These are phyloP conservation scores for Xestia xanthographa DNA, from an alignment of 2,888 invertebrate species.

Conservation along the genomic window DNA sequence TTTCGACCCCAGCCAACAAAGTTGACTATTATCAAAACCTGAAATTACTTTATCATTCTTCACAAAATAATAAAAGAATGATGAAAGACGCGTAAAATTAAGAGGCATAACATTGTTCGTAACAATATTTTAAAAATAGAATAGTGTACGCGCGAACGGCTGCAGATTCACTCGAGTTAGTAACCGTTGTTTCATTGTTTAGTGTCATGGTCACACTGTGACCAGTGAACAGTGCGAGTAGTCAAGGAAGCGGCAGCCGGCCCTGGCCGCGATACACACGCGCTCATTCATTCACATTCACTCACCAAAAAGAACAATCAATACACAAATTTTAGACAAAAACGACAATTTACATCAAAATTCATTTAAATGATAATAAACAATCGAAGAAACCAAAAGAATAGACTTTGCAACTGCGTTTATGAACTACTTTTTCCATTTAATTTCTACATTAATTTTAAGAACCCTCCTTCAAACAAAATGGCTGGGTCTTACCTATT, in stretches of 20 bases:
- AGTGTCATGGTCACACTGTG: slow-evolving; percentile 61
- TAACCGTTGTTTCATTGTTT: slow-evolving; percentile 58
- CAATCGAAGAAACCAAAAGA: not conserved
- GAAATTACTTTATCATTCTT: slow-evolving; percentile 8
- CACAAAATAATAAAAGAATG: not conserved
- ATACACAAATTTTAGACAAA: slow-evolving; percentile 31
- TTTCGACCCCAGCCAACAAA: not conserved
- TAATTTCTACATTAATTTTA: not conserved
- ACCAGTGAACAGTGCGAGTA: slow-evolving; percentile 57
- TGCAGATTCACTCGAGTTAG: slow-evolving; percentile 55
- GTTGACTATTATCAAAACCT: not conserved
- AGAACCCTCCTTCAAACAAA: not conserved
- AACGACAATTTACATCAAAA: not conserved
- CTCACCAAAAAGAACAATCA: slow-evolving; percentile 60
- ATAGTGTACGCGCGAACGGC: slow-evolving; percentile 26
- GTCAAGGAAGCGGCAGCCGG: slow-evolving; percentile 61
- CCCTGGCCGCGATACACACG: slow-evolving; percentile 73
- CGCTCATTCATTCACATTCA: slow-evolving; percentile 70
- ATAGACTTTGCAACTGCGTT: not conserved
- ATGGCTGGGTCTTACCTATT: not conserved
- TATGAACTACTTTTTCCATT: slow-evolving; percentile 13
- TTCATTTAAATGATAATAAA: not conserved
- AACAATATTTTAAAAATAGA: slow-evolving; percentile 42
- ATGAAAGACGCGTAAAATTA: slow-evolving; percentile 7
- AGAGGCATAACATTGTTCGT: slow-evolving; percentile 10